Evolutionary conservation across 2,113 vertebrate genomes (phyloP).

Genomic region (Pungitius pungitius): DNA sequence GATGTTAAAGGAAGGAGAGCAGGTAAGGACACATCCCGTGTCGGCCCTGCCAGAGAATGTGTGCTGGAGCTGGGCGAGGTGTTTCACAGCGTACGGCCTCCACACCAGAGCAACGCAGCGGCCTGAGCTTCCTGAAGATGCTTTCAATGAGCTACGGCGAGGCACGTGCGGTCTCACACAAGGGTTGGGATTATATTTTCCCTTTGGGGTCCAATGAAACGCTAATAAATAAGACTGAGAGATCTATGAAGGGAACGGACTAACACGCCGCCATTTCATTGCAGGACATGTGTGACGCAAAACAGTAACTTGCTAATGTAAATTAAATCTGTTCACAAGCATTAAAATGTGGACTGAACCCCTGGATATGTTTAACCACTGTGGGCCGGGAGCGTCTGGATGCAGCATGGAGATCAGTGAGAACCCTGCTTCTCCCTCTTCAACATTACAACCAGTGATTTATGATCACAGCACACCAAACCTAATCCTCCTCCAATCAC

Average conservation of each 20-base stretch:
- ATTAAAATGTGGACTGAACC: not conserved
- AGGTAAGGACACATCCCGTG: not conserved
- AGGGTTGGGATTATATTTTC: not conserved
- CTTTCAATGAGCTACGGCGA: not conserved
- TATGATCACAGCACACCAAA: not conserved
- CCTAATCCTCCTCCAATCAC: conserved; percentile 7
- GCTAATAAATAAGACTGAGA: not conserved
- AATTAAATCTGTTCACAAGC: not conserved
- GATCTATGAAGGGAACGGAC: not conserved
- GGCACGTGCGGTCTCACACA: not conserved
- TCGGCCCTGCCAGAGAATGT: conserved; percentile 8
- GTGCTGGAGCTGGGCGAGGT: not conserved
- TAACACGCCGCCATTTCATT: not conserved
- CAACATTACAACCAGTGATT: not conserved
- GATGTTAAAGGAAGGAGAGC: not conserved
- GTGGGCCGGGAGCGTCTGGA: not conserved
- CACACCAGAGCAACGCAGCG: conserved; percentile 22
- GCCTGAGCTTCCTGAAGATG: not conserved
- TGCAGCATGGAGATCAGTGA: too few relatives aligned
- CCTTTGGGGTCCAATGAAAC: not conserved
- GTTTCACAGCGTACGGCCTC: too few relatives aligned
- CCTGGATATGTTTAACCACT: not conserved
- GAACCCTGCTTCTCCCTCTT: not conserved
- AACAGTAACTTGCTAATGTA: not conserved
- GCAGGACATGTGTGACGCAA: not conserved